phyloP scores from a whole-genome alignment of 2,797 vertebrate species.

The Trematomus bernacchii region DNA sequence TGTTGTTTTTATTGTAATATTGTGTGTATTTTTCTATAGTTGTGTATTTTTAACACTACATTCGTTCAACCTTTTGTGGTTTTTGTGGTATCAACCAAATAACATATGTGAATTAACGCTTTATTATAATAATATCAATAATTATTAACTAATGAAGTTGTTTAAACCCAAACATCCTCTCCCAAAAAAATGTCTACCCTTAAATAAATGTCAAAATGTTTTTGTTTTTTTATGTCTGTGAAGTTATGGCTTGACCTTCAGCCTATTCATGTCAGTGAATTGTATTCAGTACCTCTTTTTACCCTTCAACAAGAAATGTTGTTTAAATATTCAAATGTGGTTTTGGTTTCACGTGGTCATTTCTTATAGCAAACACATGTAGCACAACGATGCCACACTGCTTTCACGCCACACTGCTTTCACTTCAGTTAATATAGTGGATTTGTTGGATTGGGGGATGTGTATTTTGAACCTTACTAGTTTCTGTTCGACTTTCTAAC shows the following conservation, averaged over 20 bases:
- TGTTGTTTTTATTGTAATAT: too few species aligned
- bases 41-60: too few species aligned
- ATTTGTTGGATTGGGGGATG: neutral
- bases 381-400: neutral
- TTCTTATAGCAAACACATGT: neutral
- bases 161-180: neutral
- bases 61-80: too few species aligned
- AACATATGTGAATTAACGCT: neutral
- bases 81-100: neutral
- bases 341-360: constrained; percentile 13
- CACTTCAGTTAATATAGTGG: neutral
- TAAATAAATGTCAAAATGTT: too few species aligned
- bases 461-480: neutral
- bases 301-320: neutral
- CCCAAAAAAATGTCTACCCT: too few species aligned
- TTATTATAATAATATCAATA: neutral
- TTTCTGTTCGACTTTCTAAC: neutral
- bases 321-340: neutral
- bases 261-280: neutral
- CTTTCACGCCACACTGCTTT: constrained; percentile 3
- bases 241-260: neutral
- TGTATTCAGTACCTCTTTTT: neutral
- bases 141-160: too few species aligned
- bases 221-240: too few species aligned
- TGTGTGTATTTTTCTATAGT: too few species aligned